A percentile compares a stretch with the other conserved stretches of the same genome.
phyloP scores from a whole-genome alignment of 2,797 vertebrate species.

The Danio tinwini region DNA sequence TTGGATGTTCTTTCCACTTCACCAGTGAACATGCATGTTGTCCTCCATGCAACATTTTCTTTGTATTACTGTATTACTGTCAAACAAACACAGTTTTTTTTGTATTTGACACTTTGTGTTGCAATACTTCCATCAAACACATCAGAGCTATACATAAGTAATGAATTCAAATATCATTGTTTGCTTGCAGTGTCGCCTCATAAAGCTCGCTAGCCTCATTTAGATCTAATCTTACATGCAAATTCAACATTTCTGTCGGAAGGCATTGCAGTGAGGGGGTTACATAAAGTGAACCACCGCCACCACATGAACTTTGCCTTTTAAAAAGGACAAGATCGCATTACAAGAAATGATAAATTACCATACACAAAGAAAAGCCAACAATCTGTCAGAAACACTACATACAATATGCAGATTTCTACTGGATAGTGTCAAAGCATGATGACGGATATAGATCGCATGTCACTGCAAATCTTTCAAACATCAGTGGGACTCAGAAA shows the following conservation, averaged over 20 bases:
- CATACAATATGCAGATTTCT: background rate
- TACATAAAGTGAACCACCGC: slow-evolving; percentile 43
- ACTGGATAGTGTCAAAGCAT: slow-evolving; percentile 3
- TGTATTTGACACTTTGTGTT: background rate
- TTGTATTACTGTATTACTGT: background rate
- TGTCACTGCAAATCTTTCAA: slow-evolving; percentile 35
- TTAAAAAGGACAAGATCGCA: slow-evolving; percentile 43
- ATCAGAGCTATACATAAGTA: slow-evolving; percentile 11
- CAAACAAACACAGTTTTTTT: background rate
- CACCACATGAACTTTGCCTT: slow-evolving; percentile 47
- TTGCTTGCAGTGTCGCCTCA: slow-evolving; percentile 19
- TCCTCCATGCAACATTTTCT: background rate
- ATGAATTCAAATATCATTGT: slow-evolving; percentile 29
- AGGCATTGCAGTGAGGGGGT: slow-evolving; percentile 38
- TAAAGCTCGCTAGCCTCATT: slow-evolving; percentile 43
- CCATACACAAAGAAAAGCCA: slow-evolving; percentile 14
- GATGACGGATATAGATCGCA: slow-evolving; percentile 7
- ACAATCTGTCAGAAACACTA: slow-evolving; percentile 21
- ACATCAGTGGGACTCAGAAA: slow-evolving; percentile 32
- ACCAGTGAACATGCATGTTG: background rate
- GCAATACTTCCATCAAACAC: background rate
- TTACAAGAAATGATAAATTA: slow-evolving; percentile 27
- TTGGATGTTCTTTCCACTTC: background rate
- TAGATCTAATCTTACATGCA: slow-evolving; percentile 53
- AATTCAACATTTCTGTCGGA: slow-evolving; percentile 48